A percentile compares a stretch with the other conserved stretches of the same genome.
Conservation (phyloP, 2,888 invertebrate species). For the Perizoma affinitatum region DNA sequence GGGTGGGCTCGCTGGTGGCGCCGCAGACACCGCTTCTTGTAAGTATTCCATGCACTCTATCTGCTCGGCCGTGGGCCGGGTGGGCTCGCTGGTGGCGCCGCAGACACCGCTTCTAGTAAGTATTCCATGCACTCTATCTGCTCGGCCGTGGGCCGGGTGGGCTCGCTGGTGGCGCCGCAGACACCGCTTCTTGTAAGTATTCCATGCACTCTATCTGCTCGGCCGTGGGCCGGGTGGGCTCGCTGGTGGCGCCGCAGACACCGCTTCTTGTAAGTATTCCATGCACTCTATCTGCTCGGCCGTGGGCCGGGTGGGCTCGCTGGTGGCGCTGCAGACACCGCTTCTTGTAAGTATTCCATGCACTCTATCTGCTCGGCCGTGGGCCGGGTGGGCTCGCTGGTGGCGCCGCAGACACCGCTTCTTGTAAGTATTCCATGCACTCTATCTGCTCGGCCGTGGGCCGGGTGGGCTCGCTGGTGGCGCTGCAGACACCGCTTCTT, state of each 20-base stretch:
- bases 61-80: constrained; percentile 88
- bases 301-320: constrained; percentile 88
- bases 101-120: constrained; percentile 87
- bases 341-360: constrained; percentile 86
- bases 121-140: constrained; percentile 88
- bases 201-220: constrained; percentile 88
- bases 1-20: constrained; percentile 88
- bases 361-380: constrained; percentile 88
- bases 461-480: constrained; percentile 87
- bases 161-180: constrained; percentile 88
- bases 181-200: constrained; percentile 87
- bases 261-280: constrained; percentile 87
- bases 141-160: constrained; percentile 88
- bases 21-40: constrained; percentile 89
- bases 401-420: constrained; percentile 89
- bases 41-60: constrained; percentile 86
- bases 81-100: constrained; percentile 88
- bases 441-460: constrained; percentile 88
- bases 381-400: constrained; percentile 88
- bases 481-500: constrained; percentile 88
- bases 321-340: constrained; percentile 89
- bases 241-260: constrained; percentile 88
- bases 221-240: constrained; percentile 88
- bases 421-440: constrained; percentile 87
- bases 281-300: constrained; percentile 88